Percentiles rank a stretch among this genome's conserved stretches.
phyloP scores from a whole-genome alignment of 2,888 invertebrate genomes.

The Amphipyra berbera region DNA sequence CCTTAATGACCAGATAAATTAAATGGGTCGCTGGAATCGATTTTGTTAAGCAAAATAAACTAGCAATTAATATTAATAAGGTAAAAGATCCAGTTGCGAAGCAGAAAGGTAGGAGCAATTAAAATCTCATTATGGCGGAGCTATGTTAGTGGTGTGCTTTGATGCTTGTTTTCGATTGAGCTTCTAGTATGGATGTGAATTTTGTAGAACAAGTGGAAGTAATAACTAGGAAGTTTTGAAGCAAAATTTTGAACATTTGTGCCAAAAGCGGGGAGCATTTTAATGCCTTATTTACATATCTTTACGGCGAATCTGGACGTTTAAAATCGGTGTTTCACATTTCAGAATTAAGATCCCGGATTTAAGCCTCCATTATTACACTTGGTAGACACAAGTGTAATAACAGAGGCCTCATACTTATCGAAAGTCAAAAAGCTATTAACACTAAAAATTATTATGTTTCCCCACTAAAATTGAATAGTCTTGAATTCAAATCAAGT shows the following conservation, averaged over 20 bases:
- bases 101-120: slow-evolving; percentile 59
- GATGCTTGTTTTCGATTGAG: slow-evolving; percentile 32
- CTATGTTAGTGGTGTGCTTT: slow-evolving; percentile 23
- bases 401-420: too few relatives aligned
- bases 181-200: slow-evolving; percentile 16
- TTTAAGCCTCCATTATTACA: neutral
- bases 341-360: slow-evolving; percentile 7
- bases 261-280: slow-evolving; percentile 29
- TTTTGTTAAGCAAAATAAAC: slow-evolving; percentile 43
- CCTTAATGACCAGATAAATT: slow-evolving; percentile 32
- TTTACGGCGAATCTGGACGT: slow-evolving; percentile 37
- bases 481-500: too few relatives aligned
- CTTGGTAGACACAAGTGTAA: neutral
- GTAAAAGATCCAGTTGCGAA: slow-evolving; percentile 30
- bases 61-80: slow-evolving; percentile 57
- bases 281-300: slow-evolving; percentile 46
- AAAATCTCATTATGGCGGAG: slow-evolving; percentile 62
- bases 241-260: slow-evolving; percentile 30
- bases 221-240: slow-evolving; percentile 21
- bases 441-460: too few relatives aligned
- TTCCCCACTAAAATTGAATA: too few relatives aligned
- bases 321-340: slow-evolving; percentile 33
- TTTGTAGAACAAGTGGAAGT: slow-evolving; percentile 17
- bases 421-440: too few relatives aligned
- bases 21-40: slow-evolving; percentile 39